Evolutionary conservation across 2,888 invertebrate species (phyloP), one percentile per base, ranked within the genome.

Genomic region (Drosophila picticornis): DNA sequence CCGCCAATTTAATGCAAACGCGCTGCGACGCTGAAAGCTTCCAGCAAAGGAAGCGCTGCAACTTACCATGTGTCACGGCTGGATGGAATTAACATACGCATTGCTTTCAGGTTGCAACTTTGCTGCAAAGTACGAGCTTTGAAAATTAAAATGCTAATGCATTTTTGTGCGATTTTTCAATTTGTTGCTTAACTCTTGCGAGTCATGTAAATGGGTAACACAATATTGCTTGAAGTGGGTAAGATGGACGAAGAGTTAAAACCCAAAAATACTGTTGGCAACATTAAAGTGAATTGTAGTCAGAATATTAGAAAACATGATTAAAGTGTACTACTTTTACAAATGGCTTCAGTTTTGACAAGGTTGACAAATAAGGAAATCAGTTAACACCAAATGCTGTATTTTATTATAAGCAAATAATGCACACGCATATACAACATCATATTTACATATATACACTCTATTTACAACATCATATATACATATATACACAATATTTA

Each of bases 1-100:
- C 72, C 60, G 69, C 72, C 69, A 80, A 70, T 69, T 77, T 82
- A 88, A 82, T 90, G 88, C 88, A 77, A 74, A 79, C 79, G 72
- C 43, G 65, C 40, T 65, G 52, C 62, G 70, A 66, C 19, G 57
- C 46, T 32, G 32, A 22, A 22, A 22, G 63, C 22, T 31, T 34
- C 62, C 46, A n/a, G 27, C n/a, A 19, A 16, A 11, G n/a, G 52
- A 34, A 51, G 38, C 48, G 66, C 57, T 59, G 61, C 67, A 83
- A 75, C 71, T 83, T 82, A 70, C 78, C 76, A 73, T 73, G 64
- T 81, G 80, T 73, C 73, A 73, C 59, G 72, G 69, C 84, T 77
- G 77, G 74, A 68, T 77, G 75, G 75, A 76, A 86, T 84, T 76
- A 88, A 80, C 85, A 82, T 76, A 75, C 76, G 72, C 78, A 70